A percentile compares a stretch with the other conserved stretches of the same genome.
These are phyloP conservation scores for Chaetodon auriga DNA, from an alignment of 2,113 vertebrate species.

Conservation along the genomic window DNA sequence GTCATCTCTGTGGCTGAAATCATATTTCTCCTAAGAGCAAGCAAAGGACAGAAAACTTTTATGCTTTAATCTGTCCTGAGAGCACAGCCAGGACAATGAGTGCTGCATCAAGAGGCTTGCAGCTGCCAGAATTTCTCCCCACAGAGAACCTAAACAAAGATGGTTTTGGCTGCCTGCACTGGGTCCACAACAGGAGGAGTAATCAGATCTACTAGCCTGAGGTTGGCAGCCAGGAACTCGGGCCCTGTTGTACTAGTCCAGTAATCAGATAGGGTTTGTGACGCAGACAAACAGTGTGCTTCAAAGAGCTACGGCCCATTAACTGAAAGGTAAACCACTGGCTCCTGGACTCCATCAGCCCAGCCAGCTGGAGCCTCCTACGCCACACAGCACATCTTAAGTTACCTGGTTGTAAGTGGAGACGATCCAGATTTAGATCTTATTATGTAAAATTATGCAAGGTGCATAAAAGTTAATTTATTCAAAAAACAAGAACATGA, in stretches of 20 bases:
- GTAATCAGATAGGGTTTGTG: conserved; percentile 84
- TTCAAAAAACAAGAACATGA: conserved; percentile 13
- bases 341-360: conserved; percentile 40
- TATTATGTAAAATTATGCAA: conserved; percentile 25
- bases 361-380: conserved; percentile 33
- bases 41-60: conserved; percentile 57
- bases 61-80: conserved; percentile 66
- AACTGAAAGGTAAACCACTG: conserved; percentile 77
- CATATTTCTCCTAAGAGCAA: conserved; percentile 55
- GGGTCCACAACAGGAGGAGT: conserved; percentile 64
- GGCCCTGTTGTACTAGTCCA: conserved; percentile 60
- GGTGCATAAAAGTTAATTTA: neutral
- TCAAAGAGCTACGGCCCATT: conserved; percentile 78
- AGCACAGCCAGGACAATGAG: conserved; percentile 67
- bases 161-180: conserved; percentile 71
- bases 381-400: conserved; percentile 46
- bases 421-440: conserved; percentile 33
- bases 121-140: conserved; percentile 70
- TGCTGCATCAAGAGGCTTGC: conserved; percentile 56
- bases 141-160: conserved; percentile 73
- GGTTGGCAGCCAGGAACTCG: conserved; percentile 68
- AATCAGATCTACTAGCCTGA: conserved; percentile 76
- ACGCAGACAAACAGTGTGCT: conserved; percentile 72
- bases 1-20: conserved; percentile 48
- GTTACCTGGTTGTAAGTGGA: conserved; percentile 40